Percentiles rank a stretch among this genome's conserved stretches.
These are phyloP conservation scores for Papilio xuthus DNA, from an alignment of 1,140 invertebrate genomes.

Conservation along the genomic window DNA sequence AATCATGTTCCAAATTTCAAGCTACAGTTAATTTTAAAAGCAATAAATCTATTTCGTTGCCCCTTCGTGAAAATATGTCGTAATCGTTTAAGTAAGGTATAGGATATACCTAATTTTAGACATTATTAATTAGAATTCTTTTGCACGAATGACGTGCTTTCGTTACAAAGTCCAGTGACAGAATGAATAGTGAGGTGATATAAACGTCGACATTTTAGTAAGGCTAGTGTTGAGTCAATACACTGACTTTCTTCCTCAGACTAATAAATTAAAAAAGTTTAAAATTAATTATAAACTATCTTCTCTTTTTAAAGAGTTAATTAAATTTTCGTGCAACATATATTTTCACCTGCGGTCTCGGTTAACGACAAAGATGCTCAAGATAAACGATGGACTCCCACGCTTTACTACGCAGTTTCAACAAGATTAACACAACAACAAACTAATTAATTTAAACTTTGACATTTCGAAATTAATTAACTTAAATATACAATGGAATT, in stretches of 20 bases:
- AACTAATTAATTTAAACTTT: slow-evolving; percentile 12
- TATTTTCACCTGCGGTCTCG: background rate
- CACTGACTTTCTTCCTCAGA: too few species aligned
- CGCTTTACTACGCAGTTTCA: background rate
- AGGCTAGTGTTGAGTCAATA: too few species aligned
- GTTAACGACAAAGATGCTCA: slow-evolving; percentile 2
- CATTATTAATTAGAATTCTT: too few species aligned
- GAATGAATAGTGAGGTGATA: too few species aligned
- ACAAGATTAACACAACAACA: background rate
- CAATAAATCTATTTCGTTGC: background rate
- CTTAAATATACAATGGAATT: too few species aligned
- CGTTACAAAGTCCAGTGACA: too few species aligned
- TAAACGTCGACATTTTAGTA: too few species aligned
- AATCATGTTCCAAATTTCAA: background rate
- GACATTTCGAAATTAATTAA: slow-evolving; percentile 3
- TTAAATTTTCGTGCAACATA: background rate
- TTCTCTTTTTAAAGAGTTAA: background rate
- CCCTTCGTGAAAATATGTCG: background rate
- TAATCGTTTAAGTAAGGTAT: background rate
- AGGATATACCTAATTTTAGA: too few species aligned
- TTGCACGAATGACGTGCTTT: too few species aligned
- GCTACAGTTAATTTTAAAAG: too few species aligned
- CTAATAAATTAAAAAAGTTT: too few species aligned
- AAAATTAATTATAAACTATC: too few species aligned
- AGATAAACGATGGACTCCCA: slow-evolving; percentile 5